Conservation (phyloP, 2,113 vertebrate species). For the Mionectes macconnelli region DNA sequence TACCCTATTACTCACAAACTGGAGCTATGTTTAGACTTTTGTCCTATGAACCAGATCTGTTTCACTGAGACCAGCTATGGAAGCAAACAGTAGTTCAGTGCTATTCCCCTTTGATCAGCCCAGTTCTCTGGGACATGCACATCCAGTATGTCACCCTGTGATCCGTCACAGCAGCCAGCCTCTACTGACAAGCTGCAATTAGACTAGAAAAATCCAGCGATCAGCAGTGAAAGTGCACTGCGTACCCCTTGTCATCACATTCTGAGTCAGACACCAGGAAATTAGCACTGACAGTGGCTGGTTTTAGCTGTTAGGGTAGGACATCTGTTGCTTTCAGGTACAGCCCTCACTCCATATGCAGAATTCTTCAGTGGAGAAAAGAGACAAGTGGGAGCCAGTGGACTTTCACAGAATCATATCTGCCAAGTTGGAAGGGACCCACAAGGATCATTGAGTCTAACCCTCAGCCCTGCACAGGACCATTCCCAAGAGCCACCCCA, state of each 20-base stretch:
- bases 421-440: not conserved
- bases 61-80: not conserved
- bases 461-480: not conserved
- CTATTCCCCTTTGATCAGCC: not conserved
- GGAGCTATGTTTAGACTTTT: not conserved
- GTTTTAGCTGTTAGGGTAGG: not conserved
- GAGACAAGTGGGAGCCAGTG: not conserved
- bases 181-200: not conserved
- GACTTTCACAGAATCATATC: not conserved
- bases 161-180: not conserved
- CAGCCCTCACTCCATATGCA: not conserved
- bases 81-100: not conserved
- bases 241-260: not conserved
- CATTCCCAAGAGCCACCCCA: not conserved
- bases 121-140: not conserved
- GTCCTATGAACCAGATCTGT: not conserved
- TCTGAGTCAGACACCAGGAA: not conserved
- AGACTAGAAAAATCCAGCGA: not conserved
- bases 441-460: not conserved
- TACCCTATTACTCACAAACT: not conserved
- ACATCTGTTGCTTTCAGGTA: conserved; percentile 3
- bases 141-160: not conserved
- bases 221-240: not conserved
- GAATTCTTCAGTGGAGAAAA: not conserved
- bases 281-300: not conserved